Conservation (phyloP, 2,888 invertebrate genomes). For the Aleiodes testaceus region DNA sequence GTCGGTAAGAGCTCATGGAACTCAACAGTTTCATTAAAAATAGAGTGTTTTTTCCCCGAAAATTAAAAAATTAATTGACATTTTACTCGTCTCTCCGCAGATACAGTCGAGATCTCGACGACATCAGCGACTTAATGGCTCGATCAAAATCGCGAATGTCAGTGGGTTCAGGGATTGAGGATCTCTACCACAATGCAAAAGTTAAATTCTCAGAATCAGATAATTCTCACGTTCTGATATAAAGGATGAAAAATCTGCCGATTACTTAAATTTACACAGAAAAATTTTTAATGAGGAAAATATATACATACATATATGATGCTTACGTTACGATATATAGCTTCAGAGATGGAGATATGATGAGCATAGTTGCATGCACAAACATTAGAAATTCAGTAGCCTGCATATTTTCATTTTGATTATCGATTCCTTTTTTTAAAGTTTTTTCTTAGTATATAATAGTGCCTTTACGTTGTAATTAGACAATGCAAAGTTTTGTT, state of each 20-base stretch:
- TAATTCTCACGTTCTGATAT: conserved; percentile 65
- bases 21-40: conserved; percentile 6
- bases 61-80: conserved; percentile 6
- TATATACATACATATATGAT: conserved; percentile 39
- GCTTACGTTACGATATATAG: conserved; percentile 51
- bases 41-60: not conserved
- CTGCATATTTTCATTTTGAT: no score
- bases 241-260: conserved; percentile 46
- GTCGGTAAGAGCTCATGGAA: conserved; percentile 68
- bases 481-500: not conserved
- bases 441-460: conserved; percentile 41
- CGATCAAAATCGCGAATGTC: conserved; percentile 70
- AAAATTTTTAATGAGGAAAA: conserved; percentile 44
- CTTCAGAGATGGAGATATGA: conserved; percentile 38
- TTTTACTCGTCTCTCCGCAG: conserved; percentile 59
- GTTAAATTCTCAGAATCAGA: conserved; percentile 66
- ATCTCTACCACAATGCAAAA: conserved; percentile 66
- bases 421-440: conserved; percentile 38
- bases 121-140: conserved; percentile 71
- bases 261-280: conserved; percentile 23
- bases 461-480: conserved; percentile 25
- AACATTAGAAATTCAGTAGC: not conserved
- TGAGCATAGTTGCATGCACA: conserved; percentile 38
- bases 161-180: conserved; percentile 67
- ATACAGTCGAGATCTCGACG: conserved; percentile 76